Conservation (phyloP, 2,888 invertebrate genomes). For the Orgyia antiqua region DNA sequence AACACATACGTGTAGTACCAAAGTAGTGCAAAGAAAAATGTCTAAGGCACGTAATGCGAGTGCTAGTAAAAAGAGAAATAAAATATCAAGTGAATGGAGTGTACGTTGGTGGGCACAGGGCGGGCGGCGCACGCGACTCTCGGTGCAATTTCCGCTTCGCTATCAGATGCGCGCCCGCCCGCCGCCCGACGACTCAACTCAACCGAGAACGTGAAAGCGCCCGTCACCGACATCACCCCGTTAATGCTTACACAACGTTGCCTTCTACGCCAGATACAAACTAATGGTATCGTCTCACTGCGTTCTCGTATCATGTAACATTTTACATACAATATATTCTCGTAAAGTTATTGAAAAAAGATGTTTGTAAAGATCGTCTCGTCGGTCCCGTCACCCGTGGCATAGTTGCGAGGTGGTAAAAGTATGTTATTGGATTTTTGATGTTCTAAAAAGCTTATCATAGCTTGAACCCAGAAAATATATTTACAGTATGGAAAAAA, state of each 20-base stretch:
- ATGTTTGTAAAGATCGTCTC: too few species aligned
- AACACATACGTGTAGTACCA: too few species aligned
- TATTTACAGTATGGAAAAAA: too few species aligned
- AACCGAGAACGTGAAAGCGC: conserved; percentile 36
- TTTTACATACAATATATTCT: background rate
- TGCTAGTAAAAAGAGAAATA: conserved; percentile 50
- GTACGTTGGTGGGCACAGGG: conserved; percentile 46
- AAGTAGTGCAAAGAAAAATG: too few species aligned
- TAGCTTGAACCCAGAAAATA: too few species aligned
- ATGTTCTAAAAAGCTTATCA: too few species aligned
- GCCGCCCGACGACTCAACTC: conserved; percentile 39
- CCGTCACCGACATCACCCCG: background rate
- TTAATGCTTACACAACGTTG: conserved; percentile 25
- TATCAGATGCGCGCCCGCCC: conserved; percentile 62
- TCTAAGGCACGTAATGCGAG: conserved; percentile 33
- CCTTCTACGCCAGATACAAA: conserved; percentile 32
- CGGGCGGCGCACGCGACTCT: conserved; percentile 60
- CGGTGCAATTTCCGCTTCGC: conserved; percentile 70
- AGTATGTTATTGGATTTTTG: too few species aligned
- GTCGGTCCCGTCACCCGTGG: too few species aligned
- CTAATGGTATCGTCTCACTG: conserved; percentile 14
- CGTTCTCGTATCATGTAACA: background rate
- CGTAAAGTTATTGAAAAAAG: too few species aligned
- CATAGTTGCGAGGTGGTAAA: too few species aligned
- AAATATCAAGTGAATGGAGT: conserved; percentile 53